Base-by-base conservation (phyloP, 1,140 invertebrate genomes). In the Temnothorax longispinosus region DNA sequence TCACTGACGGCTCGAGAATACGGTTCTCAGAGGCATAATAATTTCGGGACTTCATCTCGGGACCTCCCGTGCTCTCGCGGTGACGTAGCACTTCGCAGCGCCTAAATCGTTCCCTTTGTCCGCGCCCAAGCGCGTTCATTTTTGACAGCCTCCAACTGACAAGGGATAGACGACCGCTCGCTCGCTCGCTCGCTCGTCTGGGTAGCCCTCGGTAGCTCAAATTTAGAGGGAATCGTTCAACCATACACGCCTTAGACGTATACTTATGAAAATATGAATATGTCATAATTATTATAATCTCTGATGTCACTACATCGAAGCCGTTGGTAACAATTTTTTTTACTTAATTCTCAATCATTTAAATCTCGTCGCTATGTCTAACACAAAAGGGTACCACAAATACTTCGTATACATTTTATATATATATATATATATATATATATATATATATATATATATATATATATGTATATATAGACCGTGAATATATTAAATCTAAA, bases 41-140 rank as follows among this genome's bases (percentile, higher is more conserved):
- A 93, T 93, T 93, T 85, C 67, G 88, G 78, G 78, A 86, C 86
- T 90, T 76, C 84, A 90, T 85, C 89, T 71, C 89, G 72, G 71
- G 94, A 95, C 94, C 94, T 95, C 94, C 94, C 94, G 91, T 89
- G 87, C 87, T 78, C 47, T 27, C 27, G 27, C 91, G 69, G 89
- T 94, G 94, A 94, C 93, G 69, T 89, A 88, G 94, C 94, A 90
- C 81, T 92, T 93, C 77, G 86, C 76, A 81, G 78, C 84, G 89
- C 88, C 85, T 92, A 92, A 92, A 92, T 91, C 89, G 91, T 75
- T 89, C 87, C 88, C 87, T 93, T 94, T 94, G 92, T 94, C 86
- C 90, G 72, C 75, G 74, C 88, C 90, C 85, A 87, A 85, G 72
- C 76, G 81, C 76, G 88, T 90, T 89, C 86, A 77, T 89, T 89